Conservation (phyloP, 1,140 invertebrate genomes). For the Dinoponera quadriceps region DNA sequence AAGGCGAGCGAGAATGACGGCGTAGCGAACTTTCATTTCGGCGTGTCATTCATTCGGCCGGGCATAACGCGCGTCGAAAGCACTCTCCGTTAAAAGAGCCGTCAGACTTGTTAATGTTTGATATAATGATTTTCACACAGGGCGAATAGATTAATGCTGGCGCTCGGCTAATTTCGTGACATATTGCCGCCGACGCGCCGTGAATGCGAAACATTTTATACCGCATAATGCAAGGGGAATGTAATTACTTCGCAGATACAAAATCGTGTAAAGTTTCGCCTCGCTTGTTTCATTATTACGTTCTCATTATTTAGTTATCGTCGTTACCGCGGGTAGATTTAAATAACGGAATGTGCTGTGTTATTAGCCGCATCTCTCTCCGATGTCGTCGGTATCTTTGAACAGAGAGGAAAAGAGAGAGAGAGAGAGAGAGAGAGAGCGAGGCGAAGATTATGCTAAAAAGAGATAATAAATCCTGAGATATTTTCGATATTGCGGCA, state of each 20-base stretch:
- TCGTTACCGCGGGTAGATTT: background rate
- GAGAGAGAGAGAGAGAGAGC: too few relatives aligned
- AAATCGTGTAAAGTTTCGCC: background rate
- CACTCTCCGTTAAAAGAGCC: slow-evolving; percentile 55
- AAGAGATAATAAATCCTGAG: too few relatives aligned
- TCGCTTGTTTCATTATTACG: background rate
- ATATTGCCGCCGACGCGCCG: slow-evolving; percentile 10
- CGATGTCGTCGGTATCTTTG: too few relatives aligned
- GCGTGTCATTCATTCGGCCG: slow-evolving; percentile 39
- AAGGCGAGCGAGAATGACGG: background rate
- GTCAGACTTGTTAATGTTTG: slow-evolving; percentile 59
- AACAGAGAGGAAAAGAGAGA: too few relatives aligned
- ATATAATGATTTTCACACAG: slow-evolving; percentile 53
- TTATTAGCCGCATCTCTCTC: too few relatives aligned
- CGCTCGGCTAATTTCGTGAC: slow-evolving; percentile 38
- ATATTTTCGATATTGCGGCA: too few relatives aligned
- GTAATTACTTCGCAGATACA: slow-evolving; percentile 13
- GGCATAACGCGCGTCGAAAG: slow-evolving; percentile 55
- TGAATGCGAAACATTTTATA: slow-evolving; percentile 34
- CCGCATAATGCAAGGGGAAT: slow-evolving; percentile 21
- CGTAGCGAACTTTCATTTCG: slow-evolving; percentile 37
- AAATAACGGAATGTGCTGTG: background rate
- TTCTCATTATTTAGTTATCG: slow-evolving; percentile 2
- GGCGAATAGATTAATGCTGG: slow-evolving; percentile 48
- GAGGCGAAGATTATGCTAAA: too few relatives aligned